Base-by-base conservation (phyloP, 2,797 vertebrate genomes). In the Coregonus sp. region DNA sequence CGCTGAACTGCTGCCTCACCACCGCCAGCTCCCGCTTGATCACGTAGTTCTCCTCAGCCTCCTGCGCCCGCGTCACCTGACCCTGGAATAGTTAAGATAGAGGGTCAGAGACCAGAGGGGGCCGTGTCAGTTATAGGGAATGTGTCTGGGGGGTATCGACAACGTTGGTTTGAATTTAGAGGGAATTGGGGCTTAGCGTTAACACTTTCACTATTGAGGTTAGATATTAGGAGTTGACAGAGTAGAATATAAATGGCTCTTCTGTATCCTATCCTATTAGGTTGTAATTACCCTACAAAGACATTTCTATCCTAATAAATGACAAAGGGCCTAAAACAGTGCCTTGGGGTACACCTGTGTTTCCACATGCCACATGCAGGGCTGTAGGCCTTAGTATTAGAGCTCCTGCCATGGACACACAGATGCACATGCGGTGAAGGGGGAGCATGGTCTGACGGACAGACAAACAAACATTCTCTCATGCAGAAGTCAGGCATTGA, bases 31-130 rank as follows among this genome's bases (percentile, higher is more conserved):
- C 97, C 14, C 97, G 91, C 82, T 98, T 98, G 90, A 98, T 97
- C 84, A 97, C 94, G 0, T 98, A 98, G 90, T 99, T 99, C 92
- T 99, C 97, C 90, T 99, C 97, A 0, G 97, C 97, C 83, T 99
- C 97, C 88, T 97, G 97, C 0, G 97, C 97, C 73, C 97, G 93
- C 0, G 97, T 99, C 89, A 99, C 97, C 91, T 99, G 97, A 86
- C 97, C 97, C 97, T 98, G 89, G 4, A 81, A 52, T 9, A 31
- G 47, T 15, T 2, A 51, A 29, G 47, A 12, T 29, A 35, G 16
- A 3, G 51, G 14, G 31, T 72, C 15, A 72, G 51, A 29, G 16
- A 25, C 40, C 18, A 33, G 68, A 6, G 9, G 7, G 70, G 31
- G 29, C 31, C 4, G 33, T 16, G 65, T 15, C 29, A 33, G 12